Evolutionary conservation across 2,888 invertebrate genomes (phyloP), one percentile per base, ranked within the genome.

Genomic region (Campoplex capitator): DNA sequence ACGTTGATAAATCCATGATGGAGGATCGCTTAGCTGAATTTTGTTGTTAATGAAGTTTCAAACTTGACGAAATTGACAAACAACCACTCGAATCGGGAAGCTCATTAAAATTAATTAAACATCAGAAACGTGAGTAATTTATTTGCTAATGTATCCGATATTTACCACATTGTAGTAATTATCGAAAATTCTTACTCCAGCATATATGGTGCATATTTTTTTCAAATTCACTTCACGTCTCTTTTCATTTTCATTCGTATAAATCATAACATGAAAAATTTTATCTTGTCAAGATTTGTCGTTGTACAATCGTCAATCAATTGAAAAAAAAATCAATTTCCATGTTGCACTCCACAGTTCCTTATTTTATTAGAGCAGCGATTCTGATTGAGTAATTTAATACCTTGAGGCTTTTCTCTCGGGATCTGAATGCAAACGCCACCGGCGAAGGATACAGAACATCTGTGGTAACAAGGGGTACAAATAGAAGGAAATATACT

Each of bases 11-110:
- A 62, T 13, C 32, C 32, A 62, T 4, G 32, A 16, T 1, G 32
- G 13, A 62, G 18, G 28, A 16, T 62, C 28, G 4, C 16, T 28
- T 28, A 16, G 32, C 13, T 32, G 62, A 3, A 62, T 62, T 58
- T 62, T 6, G 32, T 58, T 62, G 62, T 62, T 62, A 28, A 62
- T 62, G 32, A 62, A 62, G 62, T 62, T 28, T 62, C 62, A 13
- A 8, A 62, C 13, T 58, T 58, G 58, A 58, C 28, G 28, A 32
- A 62, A 62, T 62, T 62, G 62, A 32, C 6, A 32, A 62, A 32
- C 62, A 62, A 62, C 16, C 62, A 62, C 9, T 62, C 6, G 16
- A 32, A 62, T 62, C 28, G 58, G 3, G 58, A 13, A 32, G 32
- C 32, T 62, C 16, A 62, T 32, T 62, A 16, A 32, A 62, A 62